Conservation (phyloP, 2,888 invertebrate species). For the Brachyopa scutellaris region DNA sequence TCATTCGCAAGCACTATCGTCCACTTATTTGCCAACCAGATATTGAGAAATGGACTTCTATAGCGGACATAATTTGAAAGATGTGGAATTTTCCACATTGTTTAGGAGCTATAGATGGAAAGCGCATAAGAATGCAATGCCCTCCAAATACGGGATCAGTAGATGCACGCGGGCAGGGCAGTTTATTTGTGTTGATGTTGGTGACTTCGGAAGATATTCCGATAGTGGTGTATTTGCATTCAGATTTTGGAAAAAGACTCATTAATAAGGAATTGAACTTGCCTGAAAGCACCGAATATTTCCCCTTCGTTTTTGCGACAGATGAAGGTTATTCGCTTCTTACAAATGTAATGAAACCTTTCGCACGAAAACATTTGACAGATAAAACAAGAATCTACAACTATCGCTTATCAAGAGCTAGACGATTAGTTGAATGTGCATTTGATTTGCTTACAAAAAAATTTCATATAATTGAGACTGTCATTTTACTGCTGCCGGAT, state of each 20-base stretch:
- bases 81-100: slow-evolving; percentile 32
- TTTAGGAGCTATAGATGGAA: slow-evolving; percentile 29
- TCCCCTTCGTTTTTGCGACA: slow-evolving; percentile 3
- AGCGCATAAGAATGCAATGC: slow-evolving; percentile 42
- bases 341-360: slow-evolving; percentile 26
- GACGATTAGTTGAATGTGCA: slow-evolving; percentile 34
- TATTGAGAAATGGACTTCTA: slow-evolving; percentile 32
- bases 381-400: slow-evolving; percentile 13
- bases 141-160: slow-evolving; percentile 30
- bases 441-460: no score
- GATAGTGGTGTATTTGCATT: slow-evolving; percentile 44
- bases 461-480: slow-evolving; percentile 10
- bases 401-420: no score
- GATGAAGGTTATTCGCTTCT: slow-evolving; percentile 35
- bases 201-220: slow-evolving; percentile 31
- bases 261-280: slow-evolving; percentile 25
- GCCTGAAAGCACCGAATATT: not conserved
- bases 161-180: slow-evolving; percentile 40
- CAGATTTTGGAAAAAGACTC: slow-evolving; percentile 35
- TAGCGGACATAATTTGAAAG: slow-evolving; percentile 12
- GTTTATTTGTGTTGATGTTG: slow-evolving; percentile 52
- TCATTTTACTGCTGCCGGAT: not conserved
- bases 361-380: slow-evolving; percentile 29
- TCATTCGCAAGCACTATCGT: slow-evolving; percentile 34
- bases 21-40: slow-evolving; percentile 44